Evolutionary conservation across 1,140 invertebrate genomes (phyloP), one percentile per base, ranked within the genome.

Genomic region (Stenopsyche tienmushanensis): DNA sequence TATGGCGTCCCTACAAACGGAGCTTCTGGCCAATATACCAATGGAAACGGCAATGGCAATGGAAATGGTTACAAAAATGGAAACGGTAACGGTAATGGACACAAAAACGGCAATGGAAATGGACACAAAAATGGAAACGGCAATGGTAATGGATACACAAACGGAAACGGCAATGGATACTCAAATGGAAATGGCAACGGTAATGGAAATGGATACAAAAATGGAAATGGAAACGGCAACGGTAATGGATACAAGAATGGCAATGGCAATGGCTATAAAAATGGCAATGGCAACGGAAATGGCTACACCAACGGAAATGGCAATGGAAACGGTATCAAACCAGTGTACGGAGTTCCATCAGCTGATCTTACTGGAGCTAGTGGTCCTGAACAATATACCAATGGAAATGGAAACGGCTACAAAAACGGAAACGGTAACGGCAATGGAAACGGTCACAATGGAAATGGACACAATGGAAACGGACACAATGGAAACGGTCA

Each of bases 281-380:
- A 65, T 42, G 29, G 44, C 26, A 59, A 58, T 26, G 29, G 54
- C 17, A 21, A 47, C 41, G 17, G 42, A 29, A 44, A 26, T 25
- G 24, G 42, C 21, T n/a, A 26, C 65, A 58, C 45, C 13, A 67
- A 58, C 64, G 62, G 39, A 23, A 70, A 74, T 55, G 39, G 49
- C 13, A 64, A 64, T 18, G 34, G 47, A 5, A 47, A 45, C 24
- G 60, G 53, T 7, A 15, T n/a, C 3, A 44, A 41, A 25, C 55
- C 57, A 24, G 57, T 45, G 9, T 60, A 60, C 45, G 57, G 57
- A 13, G 20, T 29, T 3, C 57, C 57, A 24, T 24, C 41, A 20
- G 13, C 21, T 17, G 45, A 3, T 39, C 62, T 18, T 24, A 41
- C 10, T 39, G 45, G 5, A 34, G 34, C 25, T 13, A n/a, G n/a